Evolutionary conservation across 2,113 vertebrate species (phyloP), one percentile per base, ranked within the genome.

Genomic region (Myiagra hebetior): DNA sequence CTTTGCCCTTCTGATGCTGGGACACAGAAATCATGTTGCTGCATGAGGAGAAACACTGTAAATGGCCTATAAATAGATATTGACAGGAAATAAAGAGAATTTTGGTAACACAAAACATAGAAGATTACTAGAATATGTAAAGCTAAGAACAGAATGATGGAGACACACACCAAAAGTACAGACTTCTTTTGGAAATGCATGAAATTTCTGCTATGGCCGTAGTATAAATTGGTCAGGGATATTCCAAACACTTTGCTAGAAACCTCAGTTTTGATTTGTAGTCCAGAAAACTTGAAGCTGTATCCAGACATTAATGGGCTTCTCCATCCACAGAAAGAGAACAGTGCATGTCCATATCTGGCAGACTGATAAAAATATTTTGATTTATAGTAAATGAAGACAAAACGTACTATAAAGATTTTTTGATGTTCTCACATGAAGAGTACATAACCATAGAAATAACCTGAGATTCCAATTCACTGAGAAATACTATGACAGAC

Each of bases 121-220:
- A 78, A 67, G 11, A 39, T 33, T 0, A n/a, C 15, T 78, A 37
- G 31, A 92, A 33, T 47, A 31, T 60, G 17, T 26, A 70, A 87
- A 56, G 7, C 13, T 73, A 69, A 77, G 41, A 56, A 33, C 4
- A 53, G 15, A 18, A 37, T 56, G 10, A 55, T 67, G 19, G 9
- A 5, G 7, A 60, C 33, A 59, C 0, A 0, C 53, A 46, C 6
- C 4, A 70, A 80, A 85, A 21, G 13, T 11, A 65, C 5, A 30
- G 22, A 31, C 10, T 55, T 80, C 9, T 55, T 53, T 62, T 70
- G n/a, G 50, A 78, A 90, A 78, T 55, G 6, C 12, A 21, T 46
- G 10, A 53, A 63, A 13, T 82, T 85, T 80, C 57, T 73, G 7
- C 17, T 49, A 46, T 21, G 17, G 3, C 4, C 0, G 6, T 7